These are phyloP conservation scores for Oscheius myriophilus DNA, from an alignment of 2,888 invertebrate species.

Conservation along the genomic window DNA sequence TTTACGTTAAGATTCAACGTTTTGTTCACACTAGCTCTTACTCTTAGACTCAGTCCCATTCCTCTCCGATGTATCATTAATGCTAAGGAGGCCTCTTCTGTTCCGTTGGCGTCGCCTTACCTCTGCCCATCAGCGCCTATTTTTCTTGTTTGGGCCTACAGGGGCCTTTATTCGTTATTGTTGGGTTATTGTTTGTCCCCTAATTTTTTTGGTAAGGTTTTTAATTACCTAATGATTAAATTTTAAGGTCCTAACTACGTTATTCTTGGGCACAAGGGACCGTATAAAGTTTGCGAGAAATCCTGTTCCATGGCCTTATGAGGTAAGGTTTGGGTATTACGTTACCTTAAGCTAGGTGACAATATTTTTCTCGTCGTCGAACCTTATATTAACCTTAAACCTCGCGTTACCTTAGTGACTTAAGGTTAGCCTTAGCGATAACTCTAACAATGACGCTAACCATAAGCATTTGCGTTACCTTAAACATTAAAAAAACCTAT, in stretches of 20 bases:
- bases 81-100: conserved; percentile 44
- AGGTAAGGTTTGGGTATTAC: conserved; percentile 27
- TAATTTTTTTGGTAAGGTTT: conserved; percentile 52
- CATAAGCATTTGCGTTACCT: too few species aligned
- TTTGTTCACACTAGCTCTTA: too few species aligned
- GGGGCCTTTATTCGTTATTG: conserved; percentile 66
- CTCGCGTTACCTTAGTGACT: too few species aligned
- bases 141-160: conserved; percentile 58
- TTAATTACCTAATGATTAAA: neutral
- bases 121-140: neutral
- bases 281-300: conserved; percentile 39
- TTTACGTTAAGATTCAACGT: too few species aligned
- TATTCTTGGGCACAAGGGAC: conserved; percentile 14
- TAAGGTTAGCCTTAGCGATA: too few species aligned
- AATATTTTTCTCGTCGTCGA: neutral
- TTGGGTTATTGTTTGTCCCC: conserved; percentile 62
- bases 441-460: too few species aligned
- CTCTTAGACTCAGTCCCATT: conserved; percentile 67
- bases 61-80: conserved; percentile 59
- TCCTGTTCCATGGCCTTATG: conserved; percentile 55
- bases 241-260: conserved; percentile 26
- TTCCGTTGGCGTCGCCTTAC: conserved; percentile 7
- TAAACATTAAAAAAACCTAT: too few species aligned
- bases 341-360: neutral
- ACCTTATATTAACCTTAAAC: too few species aligned